A percentile compares a stretch with the other conserved stretches of the same genome.
Conservation (phyloP, 2,888 invertebrate species). For the Aleiodes alternator region DNA sequence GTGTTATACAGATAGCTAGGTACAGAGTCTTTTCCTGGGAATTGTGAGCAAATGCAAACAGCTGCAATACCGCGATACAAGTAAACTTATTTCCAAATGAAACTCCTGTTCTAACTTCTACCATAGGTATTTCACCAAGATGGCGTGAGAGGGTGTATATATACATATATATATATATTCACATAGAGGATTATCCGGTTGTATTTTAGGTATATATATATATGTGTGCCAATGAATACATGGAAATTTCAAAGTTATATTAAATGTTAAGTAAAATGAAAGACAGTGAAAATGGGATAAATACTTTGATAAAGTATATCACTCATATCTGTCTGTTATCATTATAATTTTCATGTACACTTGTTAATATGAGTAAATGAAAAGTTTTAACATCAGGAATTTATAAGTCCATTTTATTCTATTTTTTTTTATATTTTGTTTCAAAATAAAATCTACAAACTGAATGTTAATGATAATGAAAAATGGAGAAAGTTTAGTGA, state of each 20-base stretch:
- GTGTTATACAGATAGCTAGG: slow-evolving; percentile 13
- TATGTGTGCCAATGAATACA: slow-evolving; percentile 20
- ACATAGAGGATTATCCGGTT: slow-evolving; percentile 35
- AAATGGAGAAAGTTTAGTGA: slow-evolving; percentile 13
- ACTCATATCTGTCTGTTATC: not conserved
- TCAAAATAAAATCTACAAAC: not conserved
- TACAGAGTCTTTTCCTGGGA: slow-evolving; percentile 16
- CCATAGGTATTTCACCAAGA: slow-evolving; percentile 62
- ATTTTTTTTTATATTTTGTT: too few relatives aligned
- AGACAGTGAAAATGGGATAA: not conserved
- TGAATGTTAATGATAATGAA: slow-evolving; percentile 30
- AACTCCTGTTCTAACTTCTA: slow-evolving; percentile 59
- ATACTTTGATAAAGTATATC: not conserved
- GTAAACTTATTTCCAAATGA: slow-evolving; percentile 62
- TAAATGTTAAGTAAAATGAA: not conserved
- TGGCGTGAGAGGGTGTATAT: slow-evolving; percentile 49
- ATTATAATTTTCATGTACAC: not conserved
- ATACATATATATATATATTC: slow-evolving; percentile 11
- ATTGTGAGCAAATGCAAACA: slow-evolving; percentile 57
- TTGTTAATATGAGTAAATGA: too few relatives aligned
- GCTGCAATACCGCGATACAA: slow-evolving; percentile 67
- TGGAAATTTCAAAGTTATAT: slow-evolving; percentile 6
- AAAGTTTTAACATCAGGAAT: too few relatives aligned
- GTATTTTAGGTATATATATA: not conserved
- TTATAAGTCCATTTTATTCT: too few relatives aligned